phyloP scores from a whole-genome alignment of 2,797 vertebrate species.

The Semaprochilodus insignis region DNA sequence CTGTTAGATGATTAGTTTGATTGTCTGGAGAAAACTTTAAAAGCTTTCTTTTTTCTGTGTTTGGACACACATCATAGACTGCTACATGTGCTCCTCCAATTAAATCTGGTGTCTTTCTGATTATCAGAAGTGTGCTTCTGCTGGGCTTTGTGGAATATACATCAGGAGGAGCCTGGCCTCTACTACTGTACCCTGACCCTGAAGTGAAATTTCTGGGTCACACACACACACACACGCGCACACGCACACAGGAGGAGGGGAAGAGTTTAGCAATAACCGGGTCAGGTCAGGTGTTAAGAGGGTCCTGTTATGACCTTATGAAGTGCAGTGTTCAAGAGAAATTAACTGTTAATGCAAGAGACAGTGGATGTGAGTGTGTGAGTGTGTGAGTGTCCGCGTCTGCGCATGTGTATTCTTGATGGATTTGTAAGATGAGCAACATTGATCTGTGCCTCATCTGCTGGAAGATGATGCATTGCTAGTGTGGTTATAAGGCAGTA shows the following conservation, averaged over 20 bases:
- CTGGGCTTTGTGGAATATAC: neutral
- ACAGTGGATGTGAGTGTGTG: neutral
- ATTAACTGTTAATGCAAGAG: neutral
- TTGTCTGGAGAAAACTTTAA: no score
- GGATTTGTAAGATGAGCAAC: conserved; percentile 43
- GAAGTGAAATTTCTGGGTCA: conserved; percentile 1
- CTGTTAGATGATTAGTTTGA: no score
- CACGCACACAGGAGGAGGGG: neutral
- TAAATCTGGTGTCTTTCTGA: no score
- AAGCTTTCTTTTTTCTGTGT: no score
- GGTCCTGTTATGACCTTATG: conserved; percentile 28
- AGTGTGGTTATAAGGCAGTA: conserved; percentile 11
- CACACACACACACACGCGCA: no score
- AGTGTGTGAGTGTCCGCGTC: neutral
- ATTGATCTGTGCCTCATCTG: conserved; percentile 50
- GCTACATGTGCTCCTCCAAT: no score
- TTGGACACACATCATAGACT: no score
- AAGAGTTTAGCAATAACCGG: neutral
- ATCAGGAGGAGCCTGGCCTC: neutral
- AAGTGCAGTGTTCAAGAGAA: neutral
- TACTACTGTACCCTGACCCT: neutral
- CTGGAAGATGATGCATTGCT: conserved; percentile 44
- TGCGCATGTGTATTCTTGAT: neutral
- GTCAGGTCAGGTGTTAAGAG: conserved; percentile 49
- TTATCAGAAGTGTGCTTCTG: no score